phyloP scores from a whole-genome alignment of 2,888 invertebrate genomes.

The Hypselothyrea guttata region DNA sequence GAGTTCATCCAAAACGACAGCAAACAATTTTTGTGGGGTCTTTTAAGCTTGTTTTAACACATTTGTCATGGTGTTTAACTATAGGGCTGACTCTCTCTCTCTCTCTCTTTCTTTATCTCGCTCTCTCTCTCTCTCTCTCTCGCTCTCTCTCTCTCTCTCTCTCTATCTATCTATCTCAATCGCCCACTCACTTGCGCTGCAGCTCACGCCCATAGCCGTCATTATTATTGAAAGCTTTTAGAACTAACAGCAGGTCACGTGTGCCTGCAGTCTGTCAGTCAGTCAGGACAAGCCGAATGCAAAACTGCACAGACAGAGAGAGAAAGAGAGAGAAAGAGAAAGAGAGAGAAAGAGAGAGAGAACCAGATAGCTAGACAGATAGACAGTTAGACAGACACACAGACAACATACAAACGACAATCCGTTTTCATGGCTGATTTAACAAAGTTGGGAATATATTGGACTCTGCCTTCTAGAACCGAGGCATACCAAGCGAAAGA shows the following conservation, averaged over 20 bases:
- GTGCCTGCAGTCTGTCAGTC: background rate
- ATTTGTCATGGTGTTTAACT: too few species aligned
- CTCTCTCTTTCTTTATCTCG: too few species aligned
- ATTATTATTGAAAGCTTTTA: conserved; percentile 77
- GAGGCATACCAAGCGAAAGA: too few species aligned
- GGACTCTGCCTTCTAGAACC: conserved; percentile 27
- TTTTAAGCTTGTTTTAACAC: too few species aligned
- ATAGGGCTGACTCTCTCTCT: too few species aligned
- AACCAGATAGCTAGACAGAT: background rate
- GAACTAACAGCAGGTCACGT: conserved; percentile 71
- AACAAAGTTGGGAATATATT: conserved; percentile 64
- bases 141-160: too few species aligned
- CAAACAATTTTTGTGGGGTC: too few species aligned
- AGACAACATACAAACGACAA: conserved; percentile 50
- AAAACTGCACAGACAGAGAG: conserved; percentile 60
- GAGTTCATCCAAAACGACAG: too few species aligned
- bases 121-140: too few species aligned
- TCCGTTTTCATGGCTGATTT: conserved; percentile 77
- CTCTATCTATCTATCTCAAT: too few species aligned
- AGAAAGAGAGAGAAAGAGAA: conserved; percentile 4
- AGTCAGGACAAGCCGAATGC: conserved; percentile 49
- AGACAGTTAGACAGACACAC: background rate
- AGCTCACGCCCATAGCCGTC: conserved; percentile 5
- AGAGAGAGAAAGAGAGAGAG: background rate
- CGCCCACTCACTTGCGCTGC: too few species aligned